phyloP scores from a whole-genome alignment of 1,140 invertebrate genomes.

The Anagrus nilaparvatae region DNA sequence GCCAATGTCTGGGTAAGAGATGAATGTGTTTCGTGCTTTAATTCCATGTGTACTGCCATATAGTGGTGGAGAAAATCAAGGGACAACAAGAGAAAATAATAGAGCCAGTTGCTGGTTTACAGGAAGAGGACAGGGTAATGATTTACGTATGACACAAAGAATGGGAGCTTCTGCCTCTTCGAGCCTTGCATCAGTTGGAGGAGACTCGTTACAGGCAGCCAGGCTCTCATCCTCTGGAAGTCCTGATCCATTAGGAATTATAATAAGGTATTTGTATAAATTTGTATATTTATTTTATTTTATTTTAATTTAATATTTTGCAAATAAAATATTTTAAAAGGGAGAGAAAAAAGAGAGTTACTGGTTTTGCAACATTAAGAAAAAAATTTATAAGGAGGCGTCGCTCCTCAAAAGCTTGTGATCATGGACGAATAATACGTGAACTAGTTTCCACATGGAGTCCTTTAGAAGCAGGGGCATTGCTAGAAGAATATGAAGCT shows the following conservation, averaged over 20 bases:
- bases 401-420: constrained; percentile 70
- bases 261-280: constrained; percentile 30
- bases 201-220: constrained; percentile 38
- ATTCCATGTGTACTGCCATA: constrained; percentile 50
- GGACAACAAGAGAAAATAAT: constrained; percentile 31
- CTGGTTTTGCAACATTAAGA: constrained; percentile 71
- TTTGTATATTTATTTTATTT: constrained; percentile 7
- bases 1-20: constrained; percentile 48
- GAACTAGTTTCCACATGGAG: constrained; percentile 81
- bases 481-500: constrained; percentile 86
- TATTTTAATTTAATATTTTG: constrained; percentile 2
- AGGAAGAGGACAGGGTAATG: constrained; percentile 39
- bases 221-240: constrained; percentile 38
- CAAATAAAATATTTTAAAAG: constrained; percentile 24
- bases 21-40: constrained; percentile 50
- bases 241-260: constrained; percentile 35
- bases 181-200: constrained; percentile 38
- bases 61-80: constrained; percentile 44
- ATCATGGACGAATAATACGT: constrained; percentile 77
- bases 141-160: constrained; percentile 42
- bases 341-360: constrained; percentile 69
- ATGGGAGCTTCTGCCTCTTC: constrained; percentile 43
- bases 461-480: constrained; percentile 66
- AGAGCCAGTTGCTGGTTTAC: constrained; percentile 42
- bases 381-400: constrained; percentile 70